Conservation (phyloP, 2,797 vertebrate species). For the Sparidentex hasta region DNA sequence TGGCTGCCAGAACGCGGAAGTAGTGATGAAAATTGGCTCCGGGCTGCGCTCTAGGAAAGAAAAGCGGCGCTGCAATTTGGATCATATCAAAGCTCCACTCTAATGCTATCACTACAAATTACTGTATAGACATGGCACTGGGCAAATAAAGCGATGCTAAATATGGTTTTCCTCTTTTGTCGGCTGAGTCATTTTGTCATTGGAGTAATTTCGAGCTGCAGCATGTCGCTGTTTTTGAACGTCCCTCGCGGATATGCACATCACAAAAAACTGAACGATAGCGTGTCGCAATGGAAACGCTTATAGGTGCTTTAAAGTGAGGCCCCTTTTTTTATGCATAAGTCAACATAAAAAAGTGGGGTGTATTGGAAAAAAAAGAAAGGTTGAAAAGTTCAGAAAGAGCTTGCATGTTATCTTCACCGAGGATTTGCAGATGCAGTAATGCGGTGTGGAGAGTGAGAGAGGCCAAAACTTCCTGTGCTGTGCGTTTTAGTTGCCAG, state of each 20-base stretch:
- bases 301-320: background rate
- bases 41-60: conserved; percentile 59
- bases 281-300: background rate
- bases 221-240: background rate
- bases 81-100: conserved; percentile 33
- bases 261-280: too few relatives aligned
- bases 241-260: background rate
- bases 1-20: conserved; percentile 38
- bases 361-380: background rate
- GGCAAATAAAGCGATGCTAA: conserved; percentile 15
- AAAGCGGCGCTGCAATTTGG: conserved; percentile 23
- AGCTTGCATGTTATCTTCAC: background rate
- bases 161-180: background rate
- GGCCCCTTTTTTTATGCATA: background rate
- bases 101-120: conserved; percentile 36
- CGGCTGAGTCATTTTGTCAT: conserved; percentile 21
- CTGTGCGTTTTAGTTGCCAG: background rate
- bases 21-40: conserved; percentile 51
- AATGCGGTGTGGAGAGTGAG: background rate
- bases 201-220: conserved; percentile 13
- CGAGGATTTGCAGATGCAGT: background rate
- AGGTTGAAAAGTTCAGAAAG: background rate
- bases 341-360: background rate
- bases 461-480: background rate
- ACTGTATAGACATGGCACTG: background rate